Conservation (phyloP, 1,140 invertebrate genomes). For the Lithobius niger region DNA sequence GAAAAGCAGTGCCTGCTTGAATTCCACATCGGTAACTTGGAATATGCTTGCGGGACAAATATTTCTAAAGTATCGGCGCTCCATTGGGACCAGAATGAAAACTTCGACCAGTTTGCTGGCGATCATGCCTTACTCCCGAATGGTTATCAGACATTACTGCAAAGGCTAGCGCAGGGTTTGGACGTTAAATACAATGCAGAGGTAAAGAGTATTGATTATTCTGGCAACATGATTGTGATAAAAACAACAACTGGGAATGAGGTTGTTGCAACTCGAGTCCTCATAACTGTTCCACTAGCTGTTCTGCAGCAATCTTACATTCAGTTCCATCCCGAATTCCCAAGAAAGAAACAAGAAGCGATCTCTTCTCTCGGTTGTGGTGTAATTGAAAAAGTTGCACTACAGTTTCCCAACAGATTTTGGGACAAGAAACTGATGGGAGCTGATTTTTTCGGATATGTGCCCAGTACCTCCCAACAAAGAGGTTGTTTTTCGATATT, state of each 20-base stretch:
- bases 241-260: conserved; percentile 17
- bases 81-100: conserved; percentile 36
- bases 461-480: conserved; percentile 21
- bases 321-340: conserved; percentile 31
- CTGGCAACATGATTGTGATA: conserved; percentile 20
- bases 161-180: conserved; percentile 25
- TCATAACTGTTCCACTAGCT: conserved; percentile 32
- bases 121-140: conserved; percentile 24
- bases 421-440: conserved; percentile 28
- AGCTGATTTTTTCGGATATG: conserved; percentile 31
- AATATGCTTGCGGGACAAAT: conserved; percentile 32
- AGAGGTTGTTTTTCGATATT: conserved; percentile 34
- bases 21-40: conserved; percentile 33
- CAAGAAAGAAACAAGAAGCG: conserved; percentile 29
- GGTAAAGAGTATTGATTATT: conserved; percentile 28
- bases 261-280: conserved; percentile 22
- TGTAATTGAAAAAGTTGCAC: conserved; percentile 34
- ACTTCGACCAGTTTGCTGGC: conserved; percentile 31
- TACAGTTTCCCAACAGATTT: conserved; percentile 33
- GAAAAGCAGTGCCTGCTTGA: conserved; percentile 29
- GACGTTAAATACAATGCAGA: conserved; percentile 25
- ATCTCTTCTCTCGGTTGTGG: conserved; percentile 32
- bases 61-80: conserved; percentile 29
- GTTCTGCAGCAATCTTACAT: conserved; percentile 29
- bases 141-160: conserved; percentile 22